These are phyloP conservation scores for Capromys pilorides DNA, from an alignment of 2,797 vertebrate genomes.

Conservation along the genomic window DNA sequence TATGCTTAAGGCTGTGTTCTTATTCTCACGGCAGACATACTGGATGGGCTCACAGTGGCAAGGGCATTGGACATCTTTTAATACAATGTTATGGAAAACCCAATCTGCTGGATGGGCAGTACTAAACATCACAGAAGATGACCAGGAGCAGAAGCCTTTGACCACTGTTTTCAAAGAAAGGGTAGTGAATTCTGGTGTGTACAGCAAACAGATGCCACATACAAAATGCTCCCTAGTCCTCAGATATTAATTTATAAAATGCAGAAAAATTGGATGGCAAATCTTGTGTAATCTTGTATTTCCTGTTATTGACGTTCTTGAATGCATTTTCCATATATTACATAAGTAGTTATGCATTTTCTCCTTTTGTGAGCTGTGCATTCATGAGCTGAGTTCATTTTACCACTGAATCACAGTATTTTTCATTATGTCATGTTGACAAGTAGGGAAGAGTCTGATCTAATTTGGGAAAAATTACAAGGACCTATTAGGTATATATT, in stretches of 20 bases:
- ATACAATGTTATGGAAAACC: background rate
- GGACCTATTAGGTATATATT: background rate
- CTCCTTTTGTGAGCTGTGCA: background rate
- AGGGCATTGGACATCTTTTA: background rate
- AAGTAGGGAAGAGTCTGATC: background rate
- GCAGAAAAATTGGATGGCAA: background rate
- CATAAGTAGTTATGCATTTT: background rate
- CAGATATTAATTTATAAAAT: background rate
- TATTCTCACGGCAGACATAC: background rate
- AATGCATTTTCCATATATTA: background rate
- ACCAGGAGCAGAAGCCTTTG: background rate
- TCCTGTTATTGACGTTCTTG: background rate
- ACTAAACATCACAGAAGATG: background rate
- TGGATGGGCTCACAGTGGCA: background rate
- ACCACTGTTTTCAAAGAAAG: background rate
- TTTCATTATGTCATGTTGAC: background rate
- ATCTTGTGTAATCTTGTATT: background rate
- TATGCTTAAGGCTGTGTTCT: background rate
- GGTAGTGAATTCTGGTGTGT: background rate
- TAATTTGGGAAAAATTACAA: background rate
- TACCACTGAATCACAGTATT: background rate
- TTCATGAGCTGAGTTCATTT: background rate
- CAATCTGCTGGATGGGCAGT: conserved; percentile 9
- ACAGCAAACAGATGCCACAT: background rate
- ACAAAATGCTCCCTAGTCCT: background rate